phyloP scores from a whole-genome alignment of 2,888 invertebrate genomes.

The Pandemis corylana region DNA sequence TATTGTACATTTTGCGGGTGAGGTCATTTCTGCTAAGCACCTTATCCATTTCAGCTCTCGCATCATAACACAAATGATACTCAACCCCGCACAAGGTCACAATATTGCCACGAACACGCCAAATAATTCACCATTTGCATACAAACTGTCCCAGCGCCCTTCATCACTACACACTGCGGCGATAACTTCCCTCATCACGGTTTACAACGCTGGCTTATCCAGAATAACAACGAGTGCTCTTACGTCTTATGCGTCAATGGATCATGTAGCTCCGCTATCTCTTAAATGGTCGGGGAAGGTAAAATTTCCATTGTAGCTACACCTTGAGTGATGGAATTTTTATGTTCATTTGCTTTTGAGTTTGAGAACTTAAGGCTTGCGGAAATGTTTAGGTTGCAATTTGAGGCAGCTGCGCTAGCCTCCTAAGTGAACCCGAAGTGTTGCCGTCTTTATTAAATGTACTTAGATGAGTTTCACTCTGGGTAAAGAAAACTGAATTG shows the following conservation, averaged over 20 bases:
- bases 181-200: slow-evolving; percentile 18
- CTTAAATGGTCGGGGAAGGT: slow-evolving; percentile 15
- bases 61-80: slow-evolving; percentile 35
- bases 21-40: slow-evolving; percentile 29
- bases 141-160: slow-evolving; percentile 58
- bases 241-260: slow-evolving; percentile 29
- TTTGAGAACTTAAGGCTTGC: slow-evolving; percentile 31
- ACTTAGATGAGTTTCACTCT: slow-evolving; percentile 25
- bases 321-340: slow-evolving; percentile 47
- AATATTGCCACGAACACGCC: slow-evolving; percentile 49
- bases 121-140: slow-evolving; percentile 66
- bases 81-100: slow-evolving; percentile 46
- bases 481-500: slow-evolving; percentile 27
- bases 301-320: slow-evolving; percentile 26
- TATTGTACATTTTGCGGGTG: slow-evolving; percentile 3
- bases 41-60: slow-evolving; percentile 36
- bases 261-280: slow-evolving; percentile 20
- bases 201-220: slow-evolving; percentile 37
- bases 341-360: slow-evolving; percentile 44
- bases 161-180: slow-evolving; percentile 24
- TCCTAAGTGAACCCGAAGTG: slow-evolving; percentile 25
- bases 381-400: slow-evolving; percentile 35
- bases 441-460: slow-evolving; percentile 36
- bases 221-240: slow-evolving; percentile 32
- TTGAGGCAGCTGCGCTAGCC: slow-evolving; percentile 37